Evolutionary conservation across 2,888 invertebrate species (phyloP).

Genomic region (Phengaris alcon): DNA sequence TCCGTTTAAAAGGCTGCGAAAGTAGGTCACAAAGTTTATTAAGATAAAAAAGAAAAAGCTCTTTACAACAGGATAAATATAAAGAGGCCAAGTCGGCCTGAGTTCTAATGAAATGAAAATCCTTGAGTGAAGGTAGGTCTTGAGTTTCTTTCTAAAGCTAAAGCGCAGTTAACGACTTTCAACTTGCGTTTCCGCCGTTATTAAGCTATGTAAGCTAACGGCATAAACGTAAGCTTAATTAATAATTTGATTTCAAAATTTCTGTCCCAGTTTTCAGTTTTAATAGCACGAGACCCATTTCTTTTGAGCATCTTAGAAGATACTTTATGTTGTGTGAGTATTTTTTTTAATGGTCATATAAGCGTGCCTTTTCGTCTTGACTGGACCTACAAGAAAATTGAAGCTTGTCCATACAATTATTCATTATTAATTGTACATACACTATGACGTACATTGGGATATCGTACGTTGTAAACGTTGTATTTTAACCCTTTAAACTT

Average conservation of each 20-base stretch:
- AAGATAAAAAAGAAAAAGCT: slow-evolving; percentile 25
- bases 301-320: slow-evolving; percentile 35
- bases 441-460: not conserved
- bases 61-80: slow-evolving; percentile 30
- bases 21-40: slow-evolving; percentile 13
- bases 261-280: slow-evolving; percentile 50
- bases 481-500: not conserved
- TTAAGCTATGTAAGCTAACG: slow-evolving; percentile 64
- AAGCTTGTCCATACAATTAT: slow-evolving; percentile 2
- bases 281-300: slow-evolving; percentile 31
- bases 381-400: not conserved
- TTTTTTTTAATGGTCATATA: not conserved
- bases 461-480: not conserved
- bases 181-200: slow-evolving; percentile 57
- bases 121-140: slow-evolving; percentile 59
- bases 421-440: not conserved
- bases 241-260: slow-evolving; percentile 63
- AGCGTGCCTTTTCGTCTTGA: not conserved
- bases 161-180: slow-evolving; percentile 63
- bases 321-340: slow-evolving; percentile 2
- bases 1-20: not conserved
- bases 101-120: slow-evolving; percentile 63
- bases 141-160: slow-evolving; percentile 61
- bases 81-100: slow-evolving; percentile 44
- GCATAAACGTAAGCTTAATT: slow-evolving; percentile 63